phyloP scores from a whole-genome alignment of 2,797 vertebrate genomes.

The Dallia pectoralis region DNA sequence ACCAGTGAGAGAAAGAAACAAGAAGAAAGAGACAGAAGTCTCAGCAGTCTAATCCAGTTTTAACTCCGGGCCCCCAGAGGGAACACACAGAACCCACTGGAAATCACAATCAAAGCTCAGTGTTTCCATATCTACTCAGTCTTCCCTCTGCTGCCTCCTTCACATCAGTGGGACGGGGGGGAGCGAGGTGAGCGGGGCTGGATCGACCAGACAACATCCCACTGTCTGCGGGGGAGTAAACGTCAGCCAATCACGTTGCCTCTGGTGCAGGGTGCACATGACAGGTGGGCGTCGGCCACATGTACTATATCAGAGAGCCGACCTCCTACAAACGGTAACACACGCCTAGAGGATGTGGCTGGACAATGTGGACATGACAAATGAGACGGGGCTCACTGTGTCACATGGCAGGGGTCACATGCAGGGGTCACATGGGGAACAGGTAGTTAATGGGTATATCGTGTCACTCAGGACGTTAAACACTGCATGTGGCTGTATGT shows the following conservation, averaged over 20 bases:
- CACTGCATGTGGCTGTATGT: not conserved
- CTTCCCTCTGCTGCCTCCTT: constrained; percentile 16
- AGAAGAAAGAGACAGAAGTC: not conserved
- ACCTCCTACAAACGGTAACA: too few relatives aligned
- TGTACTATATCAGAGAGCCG: not conserved
- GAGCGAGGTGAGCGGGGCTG: not conserved
- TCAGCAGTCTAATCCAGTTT: constrained; percentile 52
- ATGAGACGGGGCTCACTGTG: too few relatives aligned
- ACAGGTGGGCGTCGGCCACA: not conserved
- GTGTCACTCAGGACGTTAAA: not conserved
- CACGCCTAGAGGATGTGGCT: too few relatives aligned
- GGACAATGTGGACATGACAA: too few relatives aligned
- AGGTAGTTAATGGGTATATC: not conserved
- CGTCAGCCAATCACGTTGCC: not conserved
- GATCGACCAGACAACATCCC: not conserved
- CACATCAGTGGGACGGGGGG: not conserved
- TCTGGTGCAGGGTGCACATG: not conserved
- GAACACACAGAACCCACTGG: constrained; percentile 26
- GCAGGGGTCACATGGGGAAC: too few relatives aligned
- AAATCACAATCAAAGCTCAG: constrained; percentile 26
- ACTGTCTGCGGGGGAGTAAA: constrained; percentile 10
- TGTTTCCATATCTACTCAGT: constrained; percentile 65
- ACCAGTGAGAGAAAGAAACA: not conserved
- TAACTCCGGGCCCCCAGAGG: constrained; percentile 40
- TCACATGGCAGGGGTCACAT: too few relatives aligned